A percentile compares a stretch with the other conserved stretches of the same genome.
Conservation (phyloP, 2,888 invertebrate species). For the Oegoconia quadripuncta region DNA sequence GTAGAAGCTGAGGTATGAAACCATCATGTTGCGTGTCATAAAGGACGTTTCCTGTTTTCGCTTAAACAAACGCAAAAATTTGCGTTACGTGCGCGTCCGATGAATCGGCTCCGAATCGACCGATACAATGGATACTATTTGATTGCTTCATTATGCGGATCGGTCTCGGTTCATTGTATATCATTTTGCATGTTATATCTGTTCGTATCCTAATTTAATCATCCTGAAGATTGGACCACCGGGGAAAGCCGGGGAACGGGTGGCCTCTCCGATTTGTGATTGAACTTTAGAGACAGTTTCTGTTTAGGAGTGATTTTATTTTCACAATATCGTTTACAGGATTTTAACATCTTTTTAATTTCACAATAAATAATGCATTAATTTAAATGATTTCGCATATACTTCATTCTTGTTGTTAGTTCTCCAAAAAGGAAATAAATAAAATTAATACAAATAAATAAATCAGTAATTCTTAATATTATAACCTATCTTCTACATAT, state of each 20-base stretch:
- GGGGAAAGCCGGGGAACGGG: constrained; percentile 56
- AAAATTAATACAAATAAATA: no score
- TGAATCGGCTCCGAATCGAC: constrained; percentile 36
- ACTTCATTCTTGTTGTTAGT: no score
- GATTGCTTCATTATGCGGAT: constrained; percentile 76
- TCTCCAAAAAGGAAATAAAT: no score
- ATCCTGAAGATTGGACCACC: constrained; percentile 77
- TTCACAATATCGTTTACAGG: neutral
- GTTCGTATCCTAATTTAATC: constrained; percentile 76
- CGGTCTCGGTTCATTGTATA: constrained; percentile 69
- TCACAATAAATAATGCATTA: no score
- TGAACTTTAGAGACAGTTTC: constrained; percentile 58
- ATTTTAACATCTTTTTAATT: neutral
- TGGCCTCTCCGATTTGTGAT: constrained; percentile 55
- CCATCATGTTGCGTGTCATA: no score
- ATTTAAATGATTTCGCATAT: no score
- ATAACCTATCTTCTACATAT: no score
- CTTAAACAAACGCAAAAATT: constrained; percentile 37
- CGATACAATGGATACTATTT: constrained; percentile 66
- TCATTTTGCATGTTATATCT: constrained; percentile 75
- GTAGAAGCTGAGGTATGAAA: no score
- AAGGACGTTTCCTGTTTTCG: no score
- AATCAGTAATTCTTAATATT: no score
- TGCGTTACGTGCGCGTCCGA: constrained; percentile 27
- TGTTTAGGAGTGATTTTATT: constrained; percentile 37